Percentiles rank a stretch among this genome's conserved stretches.
These are phyloP conservation scores for Chionis minor DNA, from an alignment of 2,113 vertebrate genomes.

Conservation along the genomic window DNA sequence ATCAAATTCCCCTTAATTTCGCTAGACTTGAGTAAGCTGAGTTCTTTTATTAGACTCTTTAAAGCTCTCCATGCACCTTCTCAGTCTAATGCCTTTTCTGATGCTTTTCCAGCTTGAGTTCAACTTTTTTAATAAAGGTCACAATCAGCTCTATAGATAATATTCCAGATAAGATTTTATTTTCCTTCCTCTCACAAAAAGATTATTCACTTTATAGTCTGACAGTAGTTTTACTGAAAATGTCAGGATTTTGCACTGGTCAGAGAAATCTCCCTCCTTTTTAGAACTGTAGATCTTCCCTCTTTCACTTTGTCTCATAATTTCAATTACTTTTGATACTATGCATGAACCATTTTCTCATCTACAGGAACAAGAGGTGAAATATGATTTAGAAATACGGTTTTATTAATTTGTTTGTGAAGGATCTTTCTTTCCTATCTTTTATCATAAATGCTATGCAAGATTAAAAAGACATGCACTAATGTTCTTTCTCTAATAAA, in stretches of 20 bases:
- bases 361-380: slow-evolving; percentile 34
- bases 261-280: neutral
- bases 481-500: neutral
- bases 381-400: slow-evolving; percentile 27
- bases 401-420: slow-evolving; percentile 51
- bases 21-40: neutral
- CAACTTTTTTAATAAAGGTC: slow-evolving; percentile 16
- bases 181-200: neutral
- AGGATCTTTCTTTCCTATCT: slow-evolving; percentile 23
- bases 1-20: neutral
- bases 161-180: slow-evolving; percentile 9
- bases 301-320: neutral
- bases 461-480: slow-evolving; percentile 8
- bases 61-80: neutral
- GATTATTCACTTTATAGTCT: neutral
- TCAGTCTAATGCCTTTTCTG: neutral
- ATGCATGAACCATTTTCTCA: neutral
- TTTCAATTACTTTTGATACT: slow-evolving; percentile 53
- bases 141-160: neutral
- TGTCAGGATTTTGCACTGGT: neutral
- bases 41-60: neutral
- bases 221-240: neutral
- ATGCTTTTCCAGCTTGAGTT: neutral
- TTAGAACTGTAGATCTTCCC: neutral
- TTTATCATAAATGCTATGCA: slow-evolving; percentile 2